phyloP scores from a whole-genome alignment of 2,797 vertebrate genomes.

The Cyprinodon diabolis region DNA sequence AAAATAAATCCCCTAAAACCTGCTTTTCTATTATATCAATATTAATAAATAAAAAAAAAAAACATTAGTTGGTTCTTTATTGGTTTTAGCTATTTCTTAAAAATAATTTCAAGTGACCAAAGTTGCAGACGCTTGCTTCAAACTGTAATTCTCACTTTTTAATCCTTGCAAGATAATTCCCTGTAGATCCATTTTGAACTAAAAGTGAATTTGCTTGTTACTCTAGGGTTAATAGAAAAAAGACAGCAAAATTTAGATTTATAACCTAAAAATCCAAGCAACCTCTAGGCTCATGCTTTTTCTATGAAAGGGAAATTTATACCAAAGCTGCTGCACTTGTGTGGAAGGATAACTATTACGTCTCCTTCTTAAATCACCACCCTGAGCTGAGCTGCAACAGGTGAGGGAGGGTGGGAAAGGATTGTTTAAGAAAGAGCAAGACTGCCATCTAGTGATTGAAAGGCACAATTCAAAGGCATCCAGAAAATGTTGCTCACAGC shows the following conservation, averaged over 20 bases:
- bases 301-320: background rate
- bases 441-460: conserved; percentile 60
- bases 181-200: background rate
- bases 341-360: conserved; percentile 21
- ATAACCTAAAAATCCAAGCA: background rate
- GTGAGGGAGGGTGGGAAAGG: conserved; percentile 31
- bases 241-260: background rate
- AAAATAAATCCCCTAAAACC: too few species aligned
- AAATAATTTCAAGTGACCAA: too few species aligned
- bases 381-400: conserved; percentile 52
- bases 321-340: background rate
- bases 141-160: background rate
- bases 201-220: background rate
- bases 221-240: too few species aligned
- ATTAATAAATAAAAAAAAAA: too few species aligned
- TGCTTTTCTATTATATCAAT: too few species aligned
- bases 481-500: background rate
- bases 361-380: conserved; percentile 18
- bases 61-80: too few species aligned
- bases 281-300: background rate
- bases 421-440: conserved; percentile 31
- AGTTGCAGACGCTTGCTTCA: background rate
- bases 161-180: background rate
- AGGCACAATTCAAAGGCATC: too few species aligned
- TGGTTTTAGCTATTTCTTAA: too few species aligned